Base-by-base conservation (phyloP, 2,888 invertebrate species). In the Crepidodera aurea region DNA sequence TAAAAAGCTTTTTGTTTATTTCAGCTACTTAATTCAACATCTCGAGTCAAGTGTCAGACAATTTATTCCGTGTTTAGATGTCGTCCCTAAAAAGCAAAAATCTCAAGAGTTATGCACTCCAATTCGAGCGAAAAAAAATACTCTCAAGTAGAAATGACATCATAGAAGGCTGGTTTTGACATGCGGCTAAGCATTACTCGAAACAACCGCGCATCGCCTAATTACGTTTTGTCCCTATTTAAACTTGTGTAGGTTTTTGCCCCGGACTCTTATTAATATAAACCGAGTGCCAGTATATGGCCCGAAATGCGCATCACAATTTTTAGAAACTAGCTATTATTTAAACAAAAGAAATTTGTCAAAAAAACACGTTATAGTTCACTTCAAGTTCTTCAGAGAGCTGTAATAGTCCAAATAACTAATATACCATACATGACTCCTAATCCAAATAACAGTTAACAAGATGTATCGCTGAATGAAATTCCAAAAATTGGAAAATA, bases 181-280 rank as follows among this genome's bases (percentile, higher is more conserved):
- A 27, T 64, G 58, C 53, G 63, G 55, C 56, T 44, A 62, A 53
- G 61, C 62, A 62, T 62, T 59, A 55, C 63, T 66, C 51, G 56
- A 56, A 59, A 59, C 63, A 48, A 54, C 40, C 51, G 55, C 40
- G 54, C 61, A 51, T 40, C 55, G 59, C 59, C 64, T 66, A 66
- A 66, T 66, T 66, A 56, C 62, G 55, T 50, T 66, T 61, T 54
- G 63, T 66, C 64, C 66, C 60, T 62, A 53, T 66, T 63, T 60
- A 63, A 59, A 63, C 44, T 60, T 61, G 66, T 63, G 66, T 63
- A 58, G 66, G 66, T 58, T 61, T 63, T 55, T 55, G 39, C 53
- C n/a, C 13, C 51, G 51, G 40, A 15, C n/a, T 32, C 19, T 51
- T 42, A 58, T 57, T 57, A 50, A 50, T 57, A 39, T 37, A 37